A percentile compares a stretch with the other conserved stretches of the same genome.
Evolutionary conservation across 2,797 vertebrate genomes (phyloP).

Genomic region (Sitta carolinensis): DNA sequence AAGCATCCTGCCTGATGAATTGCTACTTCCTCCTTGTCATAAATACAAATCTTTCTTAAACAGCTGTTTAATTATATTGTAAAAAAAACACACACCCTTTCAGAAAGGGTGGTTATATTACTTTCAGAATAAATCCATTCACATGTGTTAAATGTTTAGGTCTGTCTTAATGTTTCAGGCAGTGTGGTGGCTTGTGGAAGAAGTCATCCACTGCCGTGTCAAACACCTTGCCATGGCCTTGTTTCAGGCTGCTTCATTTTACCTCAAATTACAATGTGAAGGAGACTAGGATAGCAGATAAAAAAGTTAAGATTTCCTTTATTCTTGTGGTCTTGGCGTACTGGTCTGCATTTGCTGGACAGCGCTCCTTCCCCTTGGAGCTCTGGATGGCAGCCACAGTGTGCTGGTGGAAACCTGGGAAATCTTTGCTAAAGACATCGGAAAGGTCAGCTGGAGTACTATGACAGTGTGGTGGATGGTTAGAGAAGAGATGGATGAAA

Average conservation of each 20-base stretch:
- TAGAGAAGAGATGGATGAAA: neutral
- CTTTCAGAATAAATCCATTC: neutral
- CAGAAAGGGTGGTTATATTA: neutral
- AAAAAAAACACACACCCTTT: neutral
- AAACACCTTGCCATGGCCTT: neutral
- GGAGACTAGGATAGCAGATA: neutral
- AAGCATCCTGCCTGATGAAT: neutral
- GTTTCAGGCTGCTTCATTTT: neutral
- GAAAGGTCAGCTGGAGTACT: neutral
- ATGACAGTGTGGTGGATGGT: rapidly evolving
- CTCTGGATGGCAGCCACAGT: rapidly evolving
- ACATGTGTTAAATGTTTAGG: neutral
- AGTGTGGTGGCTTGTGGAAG: neutral
- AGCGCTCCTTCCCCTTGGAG: rapidly evolving
- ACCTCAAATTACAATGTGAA: neutral
- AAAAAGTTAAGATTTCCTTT: neutral
- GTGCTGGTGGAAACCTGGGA: neutral
- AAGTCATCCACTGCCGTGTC: neutral
- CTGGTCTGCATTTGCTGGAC: neutral
- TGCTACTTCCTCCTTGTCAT: rapidly evolving
- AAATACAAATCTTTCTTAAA: neutral
- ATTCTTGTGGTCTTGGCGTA: rapidly evolving
- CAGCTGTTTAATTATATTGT: neutral
- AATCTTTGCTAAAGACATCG: neutral
- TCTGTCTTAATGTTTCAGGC: neutral